A percentile compares a stretch with the other conserved stretches of the same genome.
Evolutionary conservation across 2,888 invertebrate genomes (phyloP).

Genomic region (Hypercompe scribonia): DNA sequence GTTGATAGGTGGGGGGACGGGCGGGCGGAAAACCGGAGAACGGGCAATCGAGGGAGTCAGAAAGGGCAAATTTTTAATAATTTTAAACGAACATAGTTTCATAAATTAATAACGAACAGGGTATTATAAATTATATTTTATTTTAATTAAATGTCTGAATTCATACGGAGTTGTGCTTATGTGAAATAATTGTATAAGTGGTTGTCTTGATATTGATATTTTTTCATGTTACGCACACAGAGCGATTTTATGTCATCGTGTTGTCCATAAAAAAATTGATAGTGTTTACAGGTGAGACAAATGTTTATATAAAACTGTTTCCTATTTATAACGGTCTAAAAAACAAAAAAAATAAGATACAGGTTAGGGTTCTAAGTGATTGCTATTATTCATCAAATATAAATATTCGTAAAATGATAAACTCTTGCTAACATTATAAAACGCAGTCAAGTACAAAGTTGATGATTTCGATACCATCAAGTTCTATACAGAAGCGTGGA

Average conservation of each 20-base stretch:
- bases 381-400: not conserved
- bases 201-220: conserved; percentile 58
- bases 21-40: conserved; percentile 82
- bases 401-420: not conserved
- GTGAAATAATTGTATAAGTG: conserved; percentile 41
- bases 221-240: conserved; percentile 46
- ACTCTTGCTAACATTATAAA: not conserved
- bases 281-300: conserved; percentile 16
- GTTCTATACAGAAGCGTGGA: not conserved
- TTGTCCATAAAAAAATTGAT: conserved; percentile 34
- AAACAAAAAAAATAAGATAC: not conserved
- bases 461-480: conserved; percentile 1
- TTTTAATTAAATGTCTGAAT: conserved; percentile 24
- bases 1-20: conserved; percentile 60
- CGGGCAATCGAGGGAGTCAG: conserved; percentile 75
- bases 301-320: not conserved
- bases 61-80: conserved; percentile 66
- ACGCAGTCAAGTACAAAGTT: not conserved
- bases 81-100: conserved; percentile 35
- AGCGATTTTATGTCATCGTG: conserved; percentile 24
- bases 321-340: not conserved
- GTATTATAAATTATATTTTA: conserved; percentile 29
- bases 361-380: not conserved
- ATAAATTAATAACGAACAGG: conserved; percentile 4
- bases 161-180: conserved; percentile 23